phyloP scores from a whole-genome alignment of 1,140 invertebrate species.

The Drosophila tropicalis region DNA sequence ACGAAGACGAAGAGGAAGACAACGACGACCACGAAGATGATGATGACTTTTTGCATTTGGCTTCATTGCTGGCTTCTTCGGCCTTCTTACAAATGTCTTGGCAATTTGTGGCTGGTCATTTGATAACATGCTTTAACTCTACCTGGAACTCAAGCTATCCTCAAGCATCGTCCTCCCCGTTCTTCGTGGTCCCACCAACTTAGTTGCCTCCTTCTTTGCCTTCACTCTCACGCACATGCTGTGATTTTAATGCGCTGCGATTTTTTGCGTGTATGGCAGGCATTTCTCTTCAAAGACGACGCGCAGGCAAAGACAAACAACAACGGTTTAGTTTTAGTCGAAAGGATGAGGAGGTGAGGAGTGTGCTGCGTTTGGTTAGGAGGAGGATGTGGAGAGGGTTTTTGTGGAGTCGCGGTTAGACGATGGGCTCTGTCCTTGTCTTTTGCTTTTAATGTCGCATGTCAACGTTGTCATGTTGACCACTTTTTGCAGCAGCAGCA shows the following conservation, averaged over 20 bases:
- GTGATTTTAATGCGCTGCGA: conserved; percentile 76
- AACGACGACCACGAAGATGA: background rate
- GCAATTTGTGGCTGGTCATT: conserved; percentile 61
- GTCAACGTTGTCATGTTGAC: conserved; percentile 76
- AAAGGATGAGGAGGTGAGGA: no score
- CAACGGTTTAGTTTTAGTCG: background rate
- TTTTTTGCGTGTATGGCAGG: conserved; percentile 73
- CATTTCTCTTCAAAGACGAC: conserved; percentile 61
- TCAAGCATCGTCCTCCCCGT: background rate
- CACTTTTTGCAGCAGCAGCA: conserved; percentile 55
- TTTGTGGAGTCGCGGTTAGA: conserved; percentile 18
- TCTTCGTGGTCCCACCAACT: background rate
- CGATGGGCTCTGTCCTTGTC: conserved; percentile 21
- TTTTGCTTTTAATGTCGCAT: conserved; percentile 74
- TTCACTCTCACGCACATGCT: conserved; percentile 63
- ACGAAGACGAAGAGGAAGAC: conserved; percentile 28
- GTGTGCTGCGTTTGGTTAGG: no score
- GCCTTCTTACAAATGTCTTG: conserved; percentile 11
- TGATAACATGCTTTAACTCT: conserved; percentile 63
- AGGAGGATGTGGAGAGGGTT: background rate
- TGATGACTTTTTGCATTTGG: conserved; percentile 36
- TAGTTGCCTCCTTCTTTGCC: background rate
- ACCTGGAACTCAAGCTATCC: background rate
- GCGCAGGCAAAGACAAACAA: conserved; percentile 53
- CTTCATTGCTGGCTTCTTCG: conserved; percentile 1